Conservation (phyloP, 2,888 invertebrate genomes). For the Rhaphigaster nebulosa region DNA sequence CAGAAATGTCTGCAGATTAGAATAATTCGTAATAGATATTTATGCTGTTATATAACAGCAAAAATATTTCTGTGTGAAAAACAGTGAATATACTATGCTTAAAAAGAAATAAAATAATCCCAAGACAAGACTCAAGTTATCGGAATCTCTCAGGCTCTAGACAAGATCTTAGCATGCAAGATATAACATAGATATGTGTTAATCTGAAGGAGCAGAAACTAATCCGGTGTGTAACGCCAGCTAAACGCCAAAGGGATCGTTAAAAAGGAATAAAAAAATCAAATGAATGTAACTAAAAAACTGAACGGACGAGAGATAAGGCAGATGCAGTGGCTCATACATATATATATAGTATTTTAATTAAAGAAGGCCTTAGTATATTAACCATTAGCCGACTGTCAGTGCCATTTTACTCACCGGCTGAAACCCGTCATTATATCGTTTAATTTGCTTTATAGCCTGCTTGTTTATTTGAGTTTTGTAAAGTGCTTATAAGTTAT, state of each 20-base stretch:
- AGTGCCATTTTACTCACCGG: neutral
- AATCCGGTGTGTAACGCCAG: neutral
- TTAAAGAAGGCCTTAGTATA: neutral
- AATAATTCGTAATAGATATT: neutral
- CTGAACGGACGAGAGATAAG: neutral
- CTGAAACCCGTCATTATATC: neutral
- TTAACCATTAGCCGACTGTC: neutral
- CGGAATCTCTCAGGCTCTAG: neutral
- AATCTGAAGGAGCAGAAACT: neutral
- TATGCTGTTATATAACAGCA: neutral
- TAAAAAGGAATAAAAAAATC: neutral
- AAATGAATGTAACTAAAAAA: neutral
- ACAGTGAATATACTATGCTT: neutral
- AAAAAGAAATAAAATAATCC: neutral
- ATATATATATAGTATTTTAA: constrained; percentile 36
- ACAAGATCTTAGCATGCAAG: neutral
- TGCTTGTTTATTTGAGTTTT: neutral
- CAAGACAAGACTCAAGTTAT: neutral
- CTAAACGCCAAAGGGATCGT: neutral
- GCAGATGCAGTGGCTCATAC: constrained; percentile 12
- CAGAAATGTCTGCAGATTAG: neutral
- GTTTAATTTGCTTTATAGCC: constrained; percentile 11
- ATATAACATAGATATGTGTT: neutral
- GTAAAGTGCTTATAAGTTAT: neutral
- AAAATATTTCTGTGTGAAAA: neutral